Evolutionary conservation across 2,888 invertebrate genomes (phyloP), one percentile per base, ranked within the genome.

Genomic region (Taphrorychus bicolor): DNA sequence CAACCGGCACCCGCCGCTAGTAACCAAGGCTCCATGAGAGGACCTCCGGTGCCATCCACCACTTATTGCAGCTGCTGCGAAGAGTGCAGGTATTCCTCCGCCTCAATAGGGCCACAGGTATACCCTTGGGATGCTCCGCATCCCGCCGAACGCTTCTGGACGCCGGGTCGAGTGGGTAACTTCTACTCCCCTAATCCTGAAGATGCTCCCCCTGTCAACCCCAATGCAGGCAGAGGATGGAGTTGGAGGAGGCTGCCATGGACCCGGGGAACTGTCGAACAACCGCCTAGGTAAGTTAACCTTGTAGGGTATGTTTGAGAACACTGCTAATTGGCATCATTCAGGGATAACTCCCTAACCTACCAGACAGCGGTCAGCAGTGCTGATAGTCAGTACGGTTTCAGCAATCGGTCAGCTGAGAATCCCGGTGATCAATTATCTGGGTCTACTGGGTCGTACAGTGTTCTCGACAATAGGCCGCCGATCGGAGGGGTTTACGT

Each of bases 351-450:
- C 72, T 86, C 87, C 48, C 81, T 87, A 58, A 82, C 80, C 0
- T 86, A 87, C 74, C 87, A 88, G n/a, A 88, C 88, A 82, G 87
- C 87, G 0, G 86, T 87, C 0, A 88, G 88, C 3, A 90, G 90
- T 59, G 92, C 93, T 0, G 93, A 94, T 78, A 92, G 92, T 56
- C 93, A 93, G 71, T 93, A 93, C 80, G 94, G 94, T 0, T 91
- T 91, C 80, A 89, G 89, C 65, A 86, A 86, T 71, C 74, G 81
- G 58, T 76, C 81, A 14, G 80, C 76, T 77, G 82, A 42, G 71
- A 79, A 45, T 71, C 76, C 75, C 68, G 76, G 76, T 53, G 82
- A 80, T 61, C 81, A 78, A 59, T 79, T 78, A 32, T 79, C 80
- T 14, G 79, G 78, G 9, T 81, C 80, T 41, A 80, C 78, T 48